These are phyloP conservation scores for Eospalax fontanierii DNA, from an alignment of 2,797 vertebrate genomes.

Conservation along the genomic window DNA sequence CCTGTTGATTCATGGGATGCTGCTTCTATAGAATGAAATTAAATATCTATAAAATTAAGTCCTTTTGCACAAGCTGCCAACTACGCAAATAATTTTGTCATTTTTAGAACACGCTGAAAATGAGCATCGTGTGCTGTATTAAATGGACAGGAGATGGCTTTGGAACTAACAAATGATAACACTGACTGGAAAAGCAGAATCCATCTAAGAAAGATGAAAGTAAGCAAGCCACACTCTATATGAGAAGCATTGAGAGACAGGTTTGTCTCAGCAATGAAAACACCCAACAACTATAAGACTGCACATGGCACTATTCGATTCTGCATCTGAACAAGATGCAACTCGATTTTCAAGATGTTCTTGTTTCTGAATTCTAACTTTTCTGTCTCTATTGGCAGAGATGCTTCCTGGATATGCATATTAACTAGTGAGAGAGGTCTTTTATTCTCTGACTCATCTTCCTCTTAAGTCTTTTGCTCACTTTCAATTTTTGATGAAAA, in stretches of 20 bases:
- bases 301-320: accelerated
- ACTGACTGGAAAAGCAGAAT: not conserved
- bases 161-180: not conserved
- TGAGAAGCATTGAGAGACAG: not conserved
- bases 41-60: slow-evolving; percentile 78
- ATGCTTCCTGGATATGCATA: not conserved
- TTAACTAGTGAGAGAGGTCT: not conserved
- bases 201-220: not conserved
- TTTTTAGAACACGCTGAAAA: slow-evolving; percentile 69
- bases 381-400: not conserved
- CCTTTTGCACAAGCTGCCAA: slow-evolving; percentile 60
- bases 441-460: slow-evolving; percentile 34
- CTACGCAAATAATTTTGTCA: slow-evolving; percentile 75
- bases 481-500: slow-evolving; percentile 17
- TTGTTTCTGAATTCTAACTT: not conserved
- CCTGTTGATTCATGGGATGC: slow-evolving; percentile 72
- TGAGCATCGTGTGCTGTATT: slow-evolving; percentile 22
- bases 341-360: not conserved
- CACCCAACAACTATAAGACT: not conserved
- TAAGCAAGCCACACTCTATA: not conserved
- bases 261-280: not conserved
- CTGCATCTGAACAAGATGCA: not conserved
- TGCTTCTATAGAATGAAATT: slow-evolving; percentile 61
- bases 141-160: not conserved
- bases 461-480: not conserved